Evolutionary conservation across 2,888 invertebrate species (phyloP).

Genomic region (Andrena camellia): DNA sequence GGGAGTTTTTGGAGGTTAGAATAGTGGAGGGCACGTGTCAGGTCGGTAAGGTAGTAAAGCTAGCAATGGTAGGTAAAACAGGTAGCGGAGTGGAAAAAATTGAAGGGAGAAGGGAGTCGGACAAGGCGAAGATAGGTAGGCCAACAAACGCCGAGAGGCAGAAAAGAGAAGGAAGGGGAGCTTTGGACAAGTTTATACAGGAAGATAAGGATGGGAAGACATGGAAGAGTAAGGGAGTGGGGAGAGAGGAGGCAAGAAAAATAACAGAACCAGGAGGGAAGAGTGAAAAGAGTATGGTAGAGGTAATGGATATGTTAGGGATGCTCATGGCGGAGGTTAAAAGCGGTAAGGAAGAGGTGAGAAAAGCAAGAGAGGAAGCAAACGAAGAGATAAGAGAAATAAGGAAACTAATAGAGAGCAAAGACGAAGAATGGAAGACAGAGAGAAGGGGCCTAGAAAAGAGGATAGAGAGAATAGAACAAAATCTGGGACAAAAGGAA

Average conservation of each 20-base stretch:
- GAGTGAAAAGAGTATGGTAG: not conserved
- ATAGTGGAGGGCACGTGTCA: not conserved
- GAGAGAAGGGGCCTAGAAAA: not conserved
- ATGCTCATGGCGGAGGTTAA: not conserved
- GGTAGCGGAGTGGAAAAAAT: not conserved
- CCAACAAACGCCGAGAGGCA: not conserved
- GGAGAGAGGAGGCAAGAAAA: not conserved
- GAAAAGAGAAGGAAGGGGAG: not conserved
- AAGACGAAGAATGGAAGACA: not conserved
- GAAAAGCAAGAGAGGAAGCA: not conserved
- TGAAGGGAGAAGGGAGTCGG: not conserved
- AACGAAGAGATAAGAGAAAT: not conserved
- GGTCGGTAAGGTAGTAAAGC: not conserved
- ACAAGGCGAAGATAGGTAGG: not conserved
- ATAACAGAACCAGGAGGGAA: not conserved
- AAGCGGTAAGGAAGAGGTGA: not conserved
- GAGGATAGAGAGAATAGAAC: not conserved
- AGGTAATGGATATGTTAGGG: slow-evolving; percentile 4
- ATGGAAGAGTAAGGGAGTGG: not conserved
- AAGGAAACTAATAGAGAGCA: not conserved
- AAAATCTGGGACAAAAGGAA: not conserved
- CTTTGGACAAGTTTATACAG: not conserved
- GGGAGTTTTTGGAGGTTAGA: not conserved
- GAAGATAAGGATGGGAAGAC: not conserved
- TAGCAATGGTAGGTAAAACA: not conserved